phyloP scores from a whole-genome alignment of 2,797 vertebrate species.

The Knipowitschia caucasica region DNA sequence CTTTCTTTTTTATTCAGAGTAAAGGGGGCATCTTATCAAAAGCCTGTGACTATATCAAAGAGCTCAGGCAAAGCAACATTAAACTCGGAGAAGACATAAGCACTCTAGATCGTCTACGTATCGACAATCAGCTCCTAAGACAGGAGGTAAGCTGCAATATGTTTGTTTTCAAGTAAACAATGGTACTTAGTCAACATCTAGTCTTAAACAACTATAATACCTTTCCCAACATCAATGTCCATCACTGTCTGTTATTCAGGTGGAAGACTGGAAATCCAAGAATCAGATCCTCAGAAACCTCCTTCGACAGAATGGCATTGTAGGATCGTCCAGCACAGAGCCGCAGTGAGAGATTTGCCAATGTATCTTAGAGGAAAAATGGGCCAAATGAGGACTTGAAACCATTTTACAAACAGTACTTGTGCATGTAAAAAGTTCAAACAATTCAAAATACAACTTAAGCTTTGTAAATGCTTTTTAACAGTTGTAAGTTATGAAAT shows the following conservation, averaged over 20 bases:
- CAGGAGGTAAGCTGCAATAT: conserved; percentile 83
- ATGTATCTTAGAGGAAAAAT: conserved; percentile 11
- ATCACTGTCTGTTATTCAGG: conserved; percentile 48
- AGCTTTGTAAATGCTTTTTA: conserved; percentile 28
- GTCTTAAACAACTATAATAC: neutral
- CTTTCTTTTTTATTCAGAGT: conserved; percentile 71
- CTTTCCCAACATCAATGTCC: neutral
- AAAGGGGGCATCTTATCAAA: conserved; percentile 95
- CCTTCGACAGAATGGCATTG: conserved; percentile 74
- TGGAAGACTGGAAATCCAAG: conserved; percentile 81
- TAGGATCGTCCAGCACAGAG: conserved; percentile 71
- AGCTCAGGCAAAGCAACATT: conserved; percentile 87
- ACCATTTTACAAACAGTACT: conserved; percentile 40
- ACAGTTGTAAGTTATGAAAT: conserved; percentile 14
- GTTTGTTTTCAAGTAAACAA: no score
- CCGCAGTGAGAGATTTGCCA: conserved; percentile 62
- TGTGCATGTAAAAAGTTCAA: conserved; percentile 43
- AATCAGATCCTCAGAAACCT: conserved; percentile 79
- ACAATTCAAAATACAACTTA: conserved; percentile 33
- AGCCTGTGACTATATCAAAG: conserved; percentile 95
- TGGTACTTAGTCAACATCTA: no score
- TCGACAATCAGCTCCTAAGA: conserved; percentile 89
- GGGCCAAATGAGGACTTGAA: conserved; percentile 64
- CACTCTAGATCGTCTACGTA: conserved; percentile 82
- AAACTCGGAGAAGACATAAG: conserved; percentile 85